These are phyloP conservation scores for Lepilemur ruficaudatus DNA, from an alignment of 2,797 vertebrate genomes.

Conservation along the genomic window DNA sequence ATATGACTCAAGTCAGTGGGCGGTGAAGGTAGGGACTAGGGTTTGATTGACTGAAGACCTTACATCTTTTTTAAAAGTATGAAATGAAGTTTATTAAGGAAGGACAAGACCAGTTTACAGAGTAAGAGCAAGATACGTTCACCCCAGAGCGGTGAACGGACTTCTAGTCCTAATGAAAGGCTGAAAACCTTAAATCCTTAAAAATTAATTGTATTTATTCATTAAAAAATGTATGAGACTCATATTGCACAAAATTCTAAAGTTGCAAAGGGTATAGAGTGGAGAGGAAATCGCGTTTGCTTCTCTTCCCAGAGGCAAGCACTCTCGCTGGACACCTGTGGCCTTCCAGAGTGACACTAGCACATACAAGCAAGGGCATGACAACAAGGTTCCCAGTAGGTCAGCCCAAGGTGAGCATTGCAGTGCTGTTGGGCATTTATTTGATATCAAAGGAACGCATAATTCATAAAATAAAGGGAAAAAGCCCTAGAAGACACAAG, in stretches of 20 bases:
- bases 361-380: accelerated
- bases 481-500: not conserved
- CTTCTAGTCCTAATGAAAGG: too few species aligned
- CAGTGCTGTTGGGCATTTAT: not conserved
- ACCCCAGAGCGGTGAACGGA: too few species aligned
- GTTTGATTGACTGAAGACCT: not conserved
- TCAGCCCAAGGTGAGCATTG: not conserved
- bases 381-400: accelerated
- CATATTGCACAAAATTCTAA: not conserved
- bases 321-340: accelerated
- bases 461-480: not conserved
- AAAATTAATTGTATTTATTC: not conserved
- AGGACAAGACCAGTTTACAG: too few species aligned
- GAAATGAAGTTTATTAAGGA: too few species aligned
- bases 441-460: not conserved
- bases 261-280: not conserved
- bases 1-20: not conserved
- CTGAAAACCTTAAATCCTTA: not conserved
- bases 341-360: accelerated
- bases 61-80: not conserved
- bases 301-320: not conserved
- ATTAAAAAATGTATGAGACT: not conserved
- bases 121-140: too few species aligned
- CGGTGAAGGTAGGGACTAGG: not conserved
- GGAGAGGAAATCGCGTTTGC: not conserved